Base-by-base conservation (phyloP, 2,113 vertebrate species). In the Mormyrus lacerda region DNA sequence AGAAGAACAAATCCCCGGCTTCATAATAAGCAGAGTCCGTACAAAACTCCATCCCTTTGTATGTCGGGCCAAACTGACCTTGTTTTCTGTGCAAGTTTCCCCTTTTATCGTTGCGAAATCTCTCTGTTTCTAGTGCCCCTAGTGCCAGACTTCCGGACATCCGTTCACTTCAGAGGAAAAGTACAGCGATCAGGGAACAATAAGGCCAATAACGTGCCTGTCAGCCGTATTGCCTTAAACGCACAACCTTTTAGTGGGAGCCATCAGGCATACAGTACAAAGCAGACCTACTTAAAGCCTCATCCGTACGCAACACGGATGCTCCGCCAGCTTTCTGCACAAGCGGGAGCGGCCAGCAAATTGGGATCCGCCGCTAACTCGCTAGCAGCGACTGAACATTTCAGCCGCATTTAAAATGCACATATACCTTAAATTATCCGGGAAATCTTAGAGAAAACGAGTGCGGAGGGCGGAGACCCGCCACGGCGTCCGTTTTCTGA, bases 321-420 rank as follows among this genome's bases (percentile, higher is more conserved):
- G 42, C 76, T 21, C 35, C 10, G 76, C 13, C 13, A 15, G 31
- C 27, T 21, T 21, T 45, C 65, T 31, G 79, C 15, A 19, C 7
- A 45, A 44, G 13, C 13, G 39, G 39, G 53, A 83, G 17, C 39
- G 79, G 79, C 44, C 39, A 47, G 21, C 19, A 10, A 82, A 83
- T 1, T 42, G 17, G 1, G 73, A 79, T 1, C 73, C 39, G 13
- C 73, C 39, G 79, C 84, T 85, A 31, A 1, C 84, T 51, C 1
- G 45, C 84, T 31, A 86, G 44, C 48, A 51, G 4, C 42, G 3
- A 47, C 10, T 39, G 15, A 35, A 85, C 58, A 47, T 17, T 19
- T 47, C 45, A 86, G 50, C 51, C 90, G 91, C 92, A 8, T 47
- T 35, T 86, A 86, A 17, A 88, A 27, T 3, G 27, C 27, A 39